phyloP scores from a whole-genome alignment of 2,113 vertebrate species.

The Sitta europaea region DNA sequence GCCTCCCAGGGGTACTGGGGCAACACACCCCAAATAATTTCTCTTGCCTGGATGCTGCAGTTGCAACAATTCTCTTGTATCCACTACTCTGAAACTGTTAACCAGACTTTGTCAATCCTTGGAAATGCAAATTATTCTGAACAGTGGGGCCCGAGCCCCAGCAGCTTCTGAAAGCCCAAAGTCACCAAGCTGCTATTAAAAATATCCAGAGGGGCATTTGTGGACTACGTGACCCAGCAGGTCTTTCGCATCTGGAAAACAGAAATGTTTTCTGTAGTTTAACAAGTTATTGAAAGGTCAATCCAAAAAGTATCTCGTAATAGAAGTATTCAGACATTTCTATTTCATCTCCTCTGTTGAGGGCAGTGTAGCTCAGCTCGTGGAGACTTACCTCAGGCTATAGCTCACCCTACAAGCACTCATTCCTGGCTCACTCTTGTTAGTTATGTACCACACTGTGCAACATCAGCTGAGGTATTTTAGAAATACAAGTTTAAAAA shows the following conservation, averaged over 20 bases:
- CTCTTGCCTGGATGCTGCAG: not conserved
- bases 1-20: not conserved
- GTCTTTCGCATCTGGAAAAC: constrained; percentile 35
- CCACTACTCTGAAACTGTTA: not conserved
- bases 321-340: constrained; percentile 30
- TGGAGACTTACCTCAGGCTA: constrained; percentile 46
- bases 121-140: not conserved
- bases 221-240: not conserved
- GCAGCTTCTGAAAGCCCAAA: not conserved
- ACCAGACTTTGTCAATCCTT: not conserved
- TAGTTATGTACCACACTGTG: constrained; percentile 19
- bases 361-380: constrained; percentile 6
- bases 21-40: not conserved
- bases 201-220: not conserved
- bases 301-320: constrained; percentile 1
- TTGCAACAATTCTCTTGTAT: not conserved
- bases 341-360: constrained; percentile 19
- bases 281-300: constrained; percentile 50
- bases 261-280: constrained; percentile 18
- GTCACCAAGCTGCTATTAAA: constrained; percentile 7
- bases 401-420: constrained; percentile 10
- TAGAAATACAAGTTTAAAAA: constrained; percentile 12
- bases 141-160: not conserved
- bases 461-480: constrained; percentile 2
- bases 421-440: not conserved